Evolutionary conservation across 2,888 invertebrate genomes (phyloP).

Genomic region (Athripsodes cinereus): DNA sequence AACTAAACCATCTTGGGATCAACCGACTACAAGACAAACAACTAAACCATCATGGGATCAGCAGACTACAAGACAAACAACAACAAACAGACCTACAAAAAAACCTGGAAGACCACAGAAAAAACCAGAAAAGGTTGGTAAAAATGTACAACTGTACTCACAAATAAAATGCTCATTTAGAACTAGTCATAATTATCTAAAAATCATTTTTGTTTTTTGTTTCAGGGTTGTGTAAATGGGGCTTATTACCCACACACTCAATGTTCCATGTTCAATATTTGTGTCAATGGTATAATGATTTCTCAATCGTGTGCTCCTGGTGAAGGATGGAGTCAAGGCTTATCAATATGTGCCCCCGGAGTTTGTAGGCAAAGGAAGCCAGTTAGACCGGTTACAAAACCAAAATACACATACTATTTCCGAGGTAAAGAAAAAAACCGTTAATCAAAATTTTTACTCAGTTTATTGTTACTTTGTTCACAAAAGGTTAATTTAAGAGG

Average conservation of each 20-base stretch:
- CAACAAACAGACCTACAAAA: neutral
- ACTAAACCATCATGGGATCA: constrained; percentile 39
- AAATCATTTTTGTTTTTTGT: neutral
- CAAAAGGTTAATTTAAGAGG: no score
- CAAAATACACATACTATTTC: neutral
- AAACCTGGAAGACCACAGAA: constrained; percentile 24
- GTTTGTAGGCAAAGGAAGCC: constrained; percentile 60
- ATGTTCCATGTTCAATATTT: constrained; percentile 71
- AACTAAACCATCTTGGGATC: constrained; percentile 22
- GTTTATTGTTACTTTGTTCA: no score
- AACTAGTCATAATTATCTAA: no score
- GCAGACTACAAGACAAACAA: constrained; percentile 22
- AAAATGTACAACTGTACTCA: no score
- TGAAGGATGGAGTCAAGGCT: constrained; percentile 63
- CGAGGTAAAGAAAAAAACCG: neutral
- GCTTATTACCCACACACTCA: constrained; percentile 68
- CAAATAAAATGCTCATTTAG: no score
- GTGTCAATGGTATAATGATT: constrained; percentile 66
- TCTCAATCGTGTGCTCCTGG: constrained; percentile 70
- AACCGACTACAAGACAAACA: no score
- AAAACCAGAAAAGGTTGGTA: constrained; percentile 31
- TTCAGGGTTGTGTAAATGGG: constrained; percentile 58
- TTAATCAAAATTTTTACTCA: no score
- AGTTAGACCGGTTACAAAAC: constrained; percentile 43
- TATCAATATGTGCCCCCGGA: constrained; percentile 50